These are phyloP conservation scores for Mesopsocus fuscifrons DNA, from an alignment of 2,888 invertebrate species.

Conservation along the genomic window DNA sequence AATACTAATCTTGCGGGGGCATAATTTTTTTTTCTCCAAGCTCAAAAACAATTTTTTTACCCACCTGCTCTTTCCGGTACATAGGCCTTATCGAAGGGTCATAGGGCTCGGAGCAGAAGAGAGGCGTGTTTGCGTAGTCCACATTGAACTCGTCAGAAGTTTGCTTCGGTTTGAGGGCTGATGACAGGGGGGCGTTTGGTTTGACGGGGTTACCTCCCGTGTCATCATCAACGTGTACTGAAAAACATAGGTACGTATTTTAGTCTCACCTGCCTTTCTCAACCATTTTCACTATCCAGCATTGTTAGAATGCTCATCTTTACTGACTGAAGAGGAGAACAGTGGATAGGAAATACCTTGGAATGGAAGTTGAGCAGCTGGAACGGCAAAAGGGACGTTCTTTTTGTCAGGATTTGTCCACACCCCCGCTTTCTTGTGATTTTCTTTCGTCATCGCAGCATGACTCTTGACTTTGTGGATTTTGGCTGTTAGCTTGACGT, in stretches of 20 bases:
- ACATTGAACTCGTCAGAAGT: slow-evolving; percentile 27
- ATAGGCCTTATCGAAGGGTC: slow-evolving; percentile 40
- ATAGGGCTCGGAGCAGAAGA: slow-evolving; percentile 37
- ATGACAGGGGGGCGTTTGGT: slow-evolving; percentile 21
- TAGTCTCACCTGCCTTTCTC: too few relatives aligned
- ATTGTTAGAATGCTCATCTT: too few relatives aligned
- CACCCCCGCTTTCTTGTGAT: slow-evolving; percentile 45
- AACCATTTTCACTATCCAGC: too few relatives aligned
- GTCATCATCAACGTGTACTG: slow-evolving; percentile 43
- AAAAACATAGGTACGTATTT: slow-evolving; percentile 12
- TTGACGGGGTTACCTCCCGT: slow-evolving; percentile 21
- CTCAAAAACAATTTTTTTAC: too few relatives aligned
- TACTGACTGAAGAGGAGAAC: too few relatives aligned
- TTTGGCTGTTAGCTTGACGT: slow-evolving; percentile 20
- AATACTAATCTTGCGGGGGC: slow-evolving; percentile 23
- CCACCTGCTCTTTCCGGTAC: slow-evolving; percentile 49
- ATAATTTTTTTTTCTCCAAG: not conserved
- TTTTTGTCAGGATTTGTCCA: slow-evolving; percentile 35
- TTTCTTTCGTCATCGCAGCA: slow-evolving; percentile 33
- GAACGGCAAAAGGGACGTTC: slow-evolving; percentile 14
- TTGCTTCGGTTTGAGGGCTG: slow-evolving; percentile 20
- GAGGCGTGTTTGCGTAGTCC: slow-evolving; percentile 26
- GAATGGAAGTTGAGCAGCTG: slow-evolving; percentile 24
- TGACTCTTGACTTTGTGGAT: slow-evolving; percentile 7
- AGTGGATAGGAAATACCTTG: too few relatives aligned